Evolutionary conservation across 2,888 invertebrate genomes (phyloP).

Genomic region (Epinotia ramella): DNA sequence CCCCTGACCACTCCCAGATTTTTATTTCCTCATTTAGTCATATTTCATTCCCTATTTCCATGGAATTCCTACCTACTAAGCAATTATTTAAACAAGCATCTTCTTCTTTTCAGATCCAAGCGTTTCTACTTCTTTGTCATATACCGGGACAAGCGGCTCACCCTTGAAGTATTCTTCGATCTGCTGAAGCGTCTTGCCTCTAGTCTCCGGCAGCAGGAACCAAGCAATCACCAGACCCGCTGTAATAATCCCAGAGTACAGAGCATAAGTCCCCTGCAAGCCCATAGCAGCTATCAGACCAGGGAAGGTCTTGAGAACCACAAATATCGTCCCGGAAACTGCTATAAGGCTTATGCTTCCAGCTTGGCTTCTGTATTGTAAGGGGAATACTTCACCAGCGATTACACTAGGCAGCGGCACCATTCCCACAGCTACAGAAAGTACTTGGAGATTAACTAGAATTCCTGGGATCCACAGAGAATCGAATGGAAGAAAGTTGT

Average conservation of each 20-base stretch:
- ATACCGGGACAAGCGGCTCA: conserved; percentile 56
- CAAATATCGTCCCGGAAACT: conserved; percentile 85
- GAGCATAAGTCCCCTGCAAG: conserved; percentile 82
- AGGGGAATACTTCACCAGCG: conserved; percentile 88
- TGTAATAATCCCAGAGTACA: conserved; percentile 83
- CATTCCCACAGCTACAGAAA: conserved; percentile 84
- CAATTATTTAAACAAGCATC: background rate
- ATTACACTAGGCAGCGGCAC: conserved; percentile 89
- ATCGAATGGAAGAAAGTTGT: conserved; percentile 59
- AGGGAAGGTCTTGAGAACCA: conserved; percentile 86
- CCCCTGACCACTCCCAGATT: no score
- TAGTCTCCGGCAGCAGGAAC: conserved; percentile 87
- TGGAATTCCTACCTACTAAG: background rate
- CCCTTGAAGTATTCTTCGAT: conserved; percentile 86
- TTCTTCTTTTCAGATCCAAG: conserved; percentile 22
- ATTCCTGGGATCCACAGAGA: conserved; percentile 77
- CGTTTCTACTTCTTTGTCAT: conserved; percentile 58
- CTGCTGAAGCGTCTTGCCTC: conserved; percentile 86
- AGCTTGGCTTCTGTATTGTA: conserved; percentile 85
- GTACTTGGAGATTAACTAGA: conserved; percentile 82
- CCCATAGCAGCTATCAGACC: conserved; percentile 78
- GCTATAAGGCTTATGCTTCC: conserved; percentile 86
- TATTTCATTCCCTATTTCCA: no score
- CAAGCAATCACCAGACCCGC: conserved; percentile 82
- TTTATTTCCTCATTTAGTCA: no score